These are phyloP conservation scores for Lasioglossum baleicum DNA, from an alignment of 1,140 invertebrate genomes.

Conservation along the genomic window DNA sequence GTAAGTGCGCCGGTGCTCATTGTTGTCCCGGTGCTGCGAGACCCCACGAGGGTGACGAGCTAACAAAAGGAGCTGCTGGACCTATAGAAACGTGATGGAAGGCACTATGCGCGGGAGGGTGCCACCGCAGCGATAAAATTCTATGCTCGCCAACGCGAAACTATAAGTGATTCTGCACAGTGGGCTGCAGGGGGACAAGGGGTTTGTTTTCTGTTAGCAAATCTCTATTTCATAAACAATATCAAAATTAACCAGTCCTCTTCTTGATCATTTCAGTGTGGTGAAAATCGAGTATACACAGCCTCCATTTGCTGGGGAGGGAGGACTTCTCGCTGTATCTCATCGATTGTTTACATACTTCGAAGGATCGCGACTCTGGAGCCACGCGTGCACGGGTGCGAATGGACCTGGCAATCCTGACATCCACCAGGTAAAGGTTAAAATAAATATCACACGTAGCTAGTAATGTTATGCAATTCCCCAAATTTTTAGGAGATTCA, in stretches of 20 bases:
- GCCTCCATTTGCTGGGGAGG: no score
- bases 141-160: conserved; percentile 27
- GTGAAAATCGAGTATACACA: no score
- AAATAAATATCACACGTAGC: no score
- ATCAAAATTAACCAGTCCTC: neutral
- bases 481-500: no score
- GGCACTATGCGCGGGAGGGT: conserved; percentile 31
- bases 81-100: conserved; percentile 52
- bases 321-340: no score
- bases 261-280: no score
- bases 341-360: no score
- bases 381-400: no score
- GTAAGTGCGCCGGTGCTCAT: conserved; percentile 63
- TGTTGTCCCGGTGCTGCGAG: conserved; percentile 50
- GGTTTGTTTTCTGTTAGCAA: neutral
- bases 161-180: conserved; percentile 37
- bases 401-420: no score
- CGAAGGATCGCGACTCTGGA: no score
- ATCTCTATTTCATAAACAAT: conserved; percentile 1
- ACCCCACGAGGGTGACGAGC: conserved; percentile 30
- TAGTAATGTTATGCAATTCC: no score
- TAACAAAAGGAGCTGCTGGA: conserved; percentile 48
- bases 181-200: conserved; percentile 3
- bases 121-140: conserved; percentile 24
- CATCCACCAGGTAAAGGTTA: no score